Base-by-base conservation (phyloP, 2,113 vertebrate genomes). In the Lepisosteus oculatus region DNA sequence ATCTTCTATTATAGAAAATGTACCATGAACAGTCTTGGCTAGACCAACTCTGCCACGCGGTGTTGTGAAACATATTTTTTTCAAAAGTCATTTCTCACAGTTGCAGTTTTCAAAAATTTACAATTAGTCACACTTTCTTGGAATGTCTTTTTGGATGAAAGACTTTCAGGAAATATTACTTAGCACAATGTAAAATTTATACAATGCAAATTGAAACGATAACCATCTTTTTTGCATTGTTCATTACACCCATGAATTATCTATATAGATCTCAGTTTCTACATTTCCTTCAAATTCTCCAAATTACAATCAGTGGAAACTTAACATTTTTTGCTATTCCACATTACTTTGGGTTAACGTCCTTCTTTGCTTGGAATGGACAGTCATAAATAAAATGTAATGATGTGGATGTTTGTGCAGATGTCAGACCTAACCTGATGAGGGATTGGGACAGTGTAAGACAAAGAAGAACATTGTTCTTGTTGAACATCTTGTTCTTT, bases 1-100 rank as follows among this genome's bases (percentile, higher is more conserved):
- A 81, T 81, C 82, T 81, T 68, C 76, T 77, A 68, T 77, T 29
- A 79, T 73, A 61, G 75, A 81, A 78, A 84, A 78, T 81, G 68
- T 81, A 80, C 71, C 77, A 74, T 79, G 72, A 73, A 78, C 67
- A 5, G 55, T 73, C 63, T 68, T 75, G 80, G 80, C 77, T 69
- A 68, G 51, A 65, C 61, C 43, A 6, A 56, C 57, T 69, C 68
- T 70, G 56, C 67, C 61, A 68, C 55, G 68, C 66, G 55, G 61
- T 61, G 54, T 71, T 81, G 71, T 77, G 76, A 75, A 72, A 72
- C 51, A 43, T 42, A 72, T 73, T 73, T 72, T 71, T 72, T 72
- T 71, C 43, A 44, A 62, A 68, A 72, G 67, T 51, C 65, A 72
- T 69, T 76, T 76, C 67, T 70, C 68, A 71, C 74, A 78, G 74